Evolutionary conservation across 2,113 vertebrate species (phyloP).

Genomic region (Cromileptes altivelis): DNA sequence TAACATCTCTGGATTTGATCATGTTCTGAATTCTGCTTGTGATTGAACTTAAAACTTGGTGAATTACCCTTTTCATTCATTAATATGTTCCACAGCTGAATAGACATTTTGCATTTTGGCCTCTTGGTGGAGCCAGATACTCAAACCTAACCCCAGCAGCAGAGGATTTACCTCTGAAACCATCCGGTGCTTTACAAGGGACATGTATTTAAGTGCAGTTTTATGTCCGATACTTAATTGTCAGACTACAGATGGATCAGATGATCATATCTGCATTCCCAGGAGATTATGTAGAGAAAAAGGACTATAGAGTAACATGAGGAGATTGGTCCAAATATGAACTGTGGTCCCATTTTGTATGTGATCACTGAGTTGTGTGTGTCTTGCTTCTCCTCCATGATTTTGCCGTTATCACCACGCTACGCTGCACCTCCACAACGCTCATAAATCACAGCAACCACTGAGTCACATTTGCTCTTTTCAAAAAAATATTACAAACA

Average conservation of each 20-base stretch:
- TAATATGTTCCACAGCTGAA: neutral
- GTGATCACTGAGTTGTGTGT: constrained; percentile 28
- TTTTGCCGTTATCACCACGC: constrained; percentile 54
- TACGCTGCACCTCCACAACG: constrained; percentile 64
- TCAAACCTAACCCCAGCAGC: constrained; percentile 12
- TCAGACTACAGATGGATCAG: constrained; percentile 10
- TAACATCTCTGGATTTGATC: too few species aligned
- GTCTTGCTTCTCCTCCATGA: constrained; percentile 30
- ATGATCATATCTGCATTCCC: neutral
- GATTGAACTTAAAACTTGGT: neutral
- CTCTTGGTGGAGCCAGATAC: constrained; percentile 76
- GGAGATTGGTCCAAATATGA: neutral
- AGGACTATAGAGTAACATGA: neutral
- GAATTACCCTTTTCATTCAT: neutral
- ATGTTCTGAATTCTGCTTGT: too few species aligned
- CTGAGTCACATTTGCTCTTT: constrained; percentile 79
- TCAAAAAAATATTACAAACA: constrained; percentile 83
- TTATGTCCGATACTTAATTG: constrained; percentile 11
- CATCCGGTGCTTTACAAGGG: neutral
- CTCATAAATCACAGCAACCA: constrained; percentile 80
- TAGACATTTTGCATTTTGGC: neutral
- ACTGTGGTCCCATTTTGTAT: constrained; percentile 9
- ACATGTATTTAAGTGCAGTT: constrained; percentile 1
- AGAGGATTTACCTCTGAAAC: neutral
- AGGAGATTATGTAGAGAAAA: neutral